Conservation (phyloP, 2,797 vertebrate genomes). For the Mastacembelus armatus region DNA sequence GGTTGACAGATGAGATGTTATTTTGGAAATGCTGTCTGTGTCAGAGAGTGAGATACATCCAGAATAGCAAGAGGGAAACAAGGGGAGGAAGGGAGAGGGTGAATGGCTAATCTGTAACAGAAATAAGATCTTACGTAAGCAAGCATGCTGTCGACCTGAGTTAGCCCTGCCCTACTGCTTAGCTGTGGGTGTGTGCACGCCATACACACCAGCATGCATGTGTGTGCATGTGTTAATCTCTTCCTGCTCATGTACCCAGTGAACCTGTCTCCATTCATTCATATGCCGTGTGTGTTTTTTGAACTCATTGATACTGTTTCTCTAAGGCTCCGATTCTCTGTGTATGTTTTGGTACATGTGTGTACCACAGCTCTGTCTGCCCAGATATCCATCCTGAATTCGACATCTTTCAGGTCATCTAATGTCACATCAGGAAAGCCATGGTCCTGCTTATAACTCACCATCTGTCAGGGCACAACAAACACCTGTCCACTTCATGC, state of each 20-base stretch:
- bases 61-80: constrained; percentile 34
- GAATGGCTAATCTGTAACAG: constrained; percentile 80
- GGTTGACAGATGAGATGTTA: constrained; percentile 35
- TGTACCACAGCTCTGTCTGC: background rate
- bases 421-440: constrained; percentile 34
- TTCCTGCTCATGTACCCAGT: constrained; percentile 46
- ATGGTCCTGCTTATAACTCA: constrained; percentile 21
- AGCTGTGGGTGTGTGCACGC: constrained; percentile 32
- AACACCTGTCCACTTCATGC: constrained; percentile 6
- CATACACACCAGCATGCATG: constrained; percentile 40
- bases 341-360: background rate
- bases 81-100: constrained; percentile 51
- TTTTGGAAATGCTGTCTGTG: constrained; percentile 39
- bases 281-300: constrained; percentile 30
- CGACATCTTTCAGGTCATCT: constrained; percentile 4
- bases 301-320: constrained; percentile 1
- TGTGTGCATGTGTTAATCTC: constrained; percentile 44
- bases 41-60: constrained; percentile 35
- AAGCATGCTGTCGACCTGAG: constrained; percentile 65
- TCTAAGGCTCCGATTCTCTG: background rate
- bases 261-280: constrained; percentile 56
- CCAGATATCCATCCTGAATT: background rate
- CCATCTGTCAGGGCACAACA: constrained; percentile 28
- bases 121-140: constrained; percentile 84
- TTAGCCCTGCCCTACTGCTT: constrained; percentile 68